Evolutionary conservation across 2,888 invertebrate species (phyloP), one percentile per base, ranked within the genome.

Genomic region (Sinohyriopsis cumingii): DNA sequence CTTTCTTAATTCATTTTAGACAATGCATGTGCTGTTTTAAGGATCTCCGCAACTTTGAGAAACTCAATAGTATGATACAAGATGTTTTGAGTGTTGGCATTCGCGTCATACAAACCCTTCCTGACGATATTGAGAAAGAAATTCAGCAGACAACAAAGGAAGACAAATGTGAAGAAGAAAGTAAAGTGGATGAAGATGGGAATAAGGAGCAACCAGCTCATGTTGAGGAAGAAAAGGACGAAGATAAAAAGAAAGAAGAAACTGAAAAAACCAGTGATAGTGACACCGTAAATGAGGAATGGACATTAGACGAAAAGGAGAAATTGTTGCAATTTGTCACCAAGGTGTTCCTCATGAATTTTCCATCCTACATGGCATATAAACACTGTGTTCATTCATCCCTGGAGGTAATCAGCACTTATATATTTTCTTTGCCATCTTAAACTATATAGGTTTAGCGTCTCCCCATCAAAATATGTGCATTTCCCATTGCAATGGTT

Each of bases 21-120:
- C 97, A 97, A 92, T 97, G 97, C 89, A 96, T 96, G 94, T 97
- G 97, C 91, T 95, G 96, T 91, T 97, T 95, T 91, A 93, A 96
- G 83, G 97, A 97, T 91, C 93, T 94, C 71, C 96, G 96, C 91
- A 97, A 97, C 91, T 95, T 96, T 91, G 97, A 97, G 89, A 93
- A 96, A 82, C 95, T 97, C 90, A 96, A 96, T 90, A 92, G 95
- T 86, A 92, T 97, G 83, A 94, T 96, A 57, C 96, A 97, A 90
- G 95, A 96, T 78, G 93, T 97, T 82, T 93, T 97, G 73, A 94
- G 94, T 85, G 92, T 95, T 82, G 94, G 95, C 64, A 94, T 97
- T 72, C 94, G 94, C 88, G 94, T 96, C 89, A 92, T 97, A 65
- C 86, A 87, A 67, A 83, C 84, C 15, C 73, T 89, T 57, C 88